Base-by-base conservation (phyloP, 2,888 invertebrate genomes). In the Hemithea aestivaria region DNA sequence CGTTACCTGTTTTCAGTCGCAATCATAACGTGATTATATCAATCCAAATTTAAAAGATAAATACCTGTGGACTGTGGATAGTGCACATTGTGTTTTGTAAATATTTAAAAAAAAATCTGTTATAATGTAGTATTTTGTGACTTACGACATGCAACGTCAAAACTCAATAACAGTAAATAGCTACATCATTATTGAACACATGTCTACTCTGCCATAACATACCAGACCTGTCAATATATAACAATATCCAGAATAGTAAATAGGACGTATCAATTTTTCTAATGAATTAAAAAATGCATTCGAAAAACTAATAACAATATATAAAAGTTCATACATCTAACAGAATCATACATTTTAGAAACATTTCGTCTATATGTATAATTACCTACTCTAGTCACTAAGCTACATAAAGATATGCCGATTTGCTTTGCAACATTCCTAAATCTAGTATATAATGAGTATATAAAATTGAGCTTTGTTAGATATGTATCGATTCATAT, bases 401-500 rank as follows among this genome's bases (percentile, higher is more conserved):
- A 71, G 66, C 78, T 80, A 81, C 73, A 66, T 73, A 73, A 74
- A 73, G 70, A 73, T 75, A 62, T 60, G 73, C 69, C 34, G 28
- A 32, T 63, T 74, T 81, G 76, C 73, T 72, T 80, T 73, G 80
- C 81, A 81, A 80, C 71, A 66, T 20, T 73, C n/a, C 80, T 83
- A 83, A 76, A 55, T 66, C 83, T 83, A 84, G 64, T 73, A 80
- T 82, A 80, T 64, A 69, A 73, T 82, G 78, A 63, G 80, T 87
- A 85, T 87, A 85, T 66, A 87, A 87, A 85, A 87, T 87, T 87
- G 85, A 87, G 85, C 85, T 74, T 84, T 75, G 62, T 73, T 84
- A n/a, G 85, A 87, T 87, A 85, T 85, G 85, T 79, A 70, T 79
- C 73, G 77, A 74, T 75, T 68, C 60, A 69, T 62, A 43, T 44